Evolutionary conservation across 2,888 invertebrate species (phyloP).

Genomic region (Aphodius sticticus): DNA sequence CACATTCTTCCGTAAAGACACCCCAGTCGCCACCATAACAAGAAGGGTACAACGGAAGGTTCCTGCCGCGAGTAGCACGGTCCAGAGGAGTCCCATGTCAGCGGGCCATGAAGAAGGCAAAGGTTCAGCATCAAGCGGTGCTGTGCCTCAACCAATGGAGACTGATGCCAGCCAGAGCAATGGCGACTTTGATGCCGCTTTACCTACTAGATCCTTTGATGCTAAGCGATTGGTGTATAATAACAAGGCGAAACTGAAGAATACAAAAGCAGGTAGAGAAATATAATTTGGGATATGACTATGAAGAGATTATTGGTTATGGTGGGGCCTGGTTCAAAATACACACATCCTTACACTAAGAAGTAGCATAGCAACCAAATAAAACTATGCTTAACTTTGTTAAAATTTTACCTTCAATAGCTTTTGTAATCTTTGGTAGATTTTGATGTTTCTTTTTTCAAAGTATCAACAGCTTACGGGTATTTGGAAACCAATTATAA

Average conservation of each 20-base stretch:
- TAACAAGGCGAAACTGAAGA: conserved; percentile 23
- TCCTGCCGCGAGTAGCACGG: conserved; percentile 12
- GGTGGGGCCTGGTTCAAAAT: too few species aligned
- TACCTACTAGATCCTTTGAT: conserved; percentile 24
- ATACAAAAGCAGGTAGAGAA: conserved; percentile 24
- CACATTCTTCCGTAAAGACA: neutral
- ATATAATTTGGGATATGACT: neutral
- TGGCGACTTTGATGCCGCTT: conserved; percentile 8
- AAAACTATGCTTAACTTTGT: too few species aligned
- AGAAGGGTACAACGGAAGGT: conserved; percentile 24
- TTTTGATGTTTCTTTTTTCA: too few species aligned
- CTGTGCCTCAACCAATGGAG: conserved; percentile 5
- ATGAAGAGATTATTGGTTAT: neutral
- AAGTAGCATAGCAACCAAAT: too few species aligned
- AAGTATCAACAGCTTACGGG: too few species aligned
- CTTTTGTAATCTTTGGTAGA: too few species aligned
- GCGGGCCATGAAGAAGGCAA: conserved; percentile 14
- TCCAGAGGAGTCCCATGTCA: conserved; percentile 10
- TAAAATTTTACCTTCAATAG: too few species aligned
- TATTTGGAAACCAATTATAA: too few species aligned
- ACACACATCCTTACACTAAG: too few species aligned
- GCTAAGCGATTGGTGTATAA: conserved; percentile 24
- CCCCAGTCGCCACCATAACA: neutral
- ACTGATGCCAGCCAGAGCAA: conserved; percentile 4
- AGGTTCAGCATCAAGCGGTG: neutral